Evolutionary conservation across 2,113 vertebrate species (phyloP), one percentile per base, ranked within the genome.

Genomic region (Acinonyx jubatus): DNA sequence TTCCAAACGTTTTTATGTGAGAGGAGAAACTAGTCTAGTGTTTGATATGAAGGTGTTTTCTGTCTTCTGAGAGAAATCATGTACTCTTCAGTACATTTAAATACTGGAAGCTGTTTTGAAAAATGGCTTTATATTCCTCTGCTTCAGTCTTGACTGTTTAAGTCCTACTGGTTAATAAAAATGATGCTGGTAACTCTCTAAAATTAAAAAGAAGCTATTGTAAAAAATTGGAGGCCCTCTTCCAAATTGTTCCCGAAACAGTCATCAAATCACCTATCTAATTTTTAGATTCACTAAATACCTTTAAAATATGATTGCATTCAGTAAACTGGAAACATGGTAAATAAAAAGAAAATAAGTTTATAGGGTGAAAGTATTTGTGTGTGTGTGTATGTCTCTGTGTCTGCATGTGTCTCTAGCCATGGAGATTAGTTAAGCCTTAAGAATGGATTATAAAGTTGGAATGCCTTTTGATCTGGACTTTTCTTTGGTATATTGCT

Each of bases 1-100:
- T 66, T 89, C 69, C 36, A 81, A 78, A 3, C 80, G 11, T 65
- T 95, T 92, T 84, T 38, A 57, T 71, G 15, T 23, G 69, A 93
- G 48, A 68, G 48, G 38, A 25, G 25, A 69, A 93, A 95, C 13
- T 13, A 92, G 29, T 55, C 73, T 45, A 27, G 29, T 94, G 36
- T 92, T 98, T 83, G 21, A 80, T 83, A 52, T 76, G 79, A 92
- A 83, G n/a, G 50, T 83, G 0, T 74, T 94, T 93, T 93, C 48
- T 52, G 45, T 50, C n/a, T 76, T 92, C n/a, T 85, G 73, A 91
- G 92, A 86, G 50, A 38, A 80, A 36, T 94, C 23, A 5, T n/a
- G 23, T 33, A 38, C 18, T 86, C 19, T 63, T 55, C 3, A 87
- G n/a, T 48, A 61, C 1, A 69, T 85, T 96, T 94, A 86, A 91